These are phyloP conservation scores for Xenopus petersii DNA, from an alignment of 2,797 vertebrate genomes.

Conservation along the genomic window DNA sequence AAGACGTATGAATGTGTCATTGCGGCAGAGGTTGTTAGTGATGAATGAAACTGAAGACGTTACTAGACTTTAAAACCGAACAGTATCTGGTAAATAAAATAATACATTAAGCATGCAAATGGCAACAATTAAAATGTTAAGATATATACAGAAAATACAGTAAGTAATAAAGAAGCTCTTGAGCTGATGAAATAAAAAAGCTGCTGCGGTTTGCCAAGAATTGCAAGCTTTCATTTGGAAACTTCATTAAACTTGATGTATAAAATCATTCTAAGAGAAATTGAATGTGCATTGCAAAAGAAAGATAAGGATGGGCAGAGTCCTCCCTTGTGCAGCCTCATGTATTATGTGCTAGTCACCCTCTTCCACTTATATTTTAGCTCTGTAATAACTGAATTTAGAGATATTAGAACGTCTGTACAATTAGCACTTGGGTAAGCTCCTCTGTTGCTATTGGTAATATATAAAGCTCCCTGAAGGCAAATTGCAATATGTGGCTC, in stretches of 20 bases:
- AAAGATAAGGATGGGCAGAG: conserved; percentile 42
- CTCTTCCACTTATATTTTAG: conserved; percentile 44
- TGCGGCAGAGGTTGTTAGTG: conserved; percentile 6
- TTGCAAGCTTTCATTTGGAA: conserved; percentile 48
- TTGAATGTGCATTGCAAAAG: conserved; percentile 47
- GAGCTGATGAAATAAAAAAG: conserved; percentile 29
- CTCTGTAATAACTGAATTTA: conserved; percentile 45
- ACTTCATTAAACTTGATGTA: conserved; percentile 48
- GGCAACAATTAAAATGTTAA: conserved; percentile 32
- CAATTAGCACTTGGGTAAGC: conserved; percentile 26
- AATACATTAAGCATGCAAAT: conserved; percentile 12
- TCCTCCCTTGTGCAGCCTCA: conserved; percentile 38
- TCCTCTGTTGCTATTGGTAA: conserved; percentile 24
- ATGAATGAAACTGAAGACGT: conserved; percentile 7
- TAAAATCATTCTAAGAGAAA: conserved; percentile 48
- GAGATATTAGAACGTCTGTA: conserved; percentile 31
- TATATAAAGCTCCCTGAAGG: conserved; percentile 21
- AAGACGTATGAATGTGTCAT: conserved; percentile 19
- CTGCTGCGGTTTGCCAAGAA: conserved; percentile 37
- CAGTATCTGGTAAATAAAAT: conserved; percentile 10
- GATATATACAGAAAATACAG: conserved; percentile 26
- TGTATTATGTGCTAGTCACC: conserved; percentile 45
- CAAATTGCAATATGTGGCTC: conserved; percentile 16
- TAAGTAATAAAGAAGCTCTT: conserved; percentile 31
- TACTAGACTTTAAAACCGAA: conserved; percentile 15